Evolutionary conservation across 2,797 vertebrate genomes (phyloP).

Genomic region (Enteromius treurensis): DNA sequence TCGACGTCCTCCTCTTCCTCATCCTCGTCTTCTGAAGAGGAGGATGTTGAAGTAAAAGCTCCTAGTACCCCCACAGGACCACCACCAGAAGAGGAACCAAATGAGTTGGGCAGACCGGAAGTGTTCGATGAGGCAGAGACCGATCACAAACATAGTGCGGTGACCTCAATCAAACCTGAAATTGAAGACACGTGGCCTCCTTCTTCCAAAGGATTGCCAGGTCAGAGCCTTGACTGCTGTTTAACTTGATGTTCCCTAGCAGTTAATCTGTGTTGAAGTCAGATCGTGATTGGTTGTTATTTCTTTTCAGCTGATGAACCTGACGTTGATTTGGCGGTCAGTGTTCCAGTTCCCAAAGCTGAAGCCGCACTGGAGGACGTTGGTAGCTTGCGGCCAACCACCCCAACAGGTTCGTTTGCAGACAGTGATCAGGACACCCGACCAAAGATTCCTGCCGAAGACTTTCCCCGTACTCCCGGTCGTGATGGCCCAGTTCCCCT

Average conservation of each 20-base stretch:
- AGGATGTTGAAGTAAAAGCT: constrained; percentile 58
- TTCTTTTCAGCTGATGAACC: constrained; percentile 69
- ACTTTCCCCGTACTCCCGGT: constrained; percentile 76
- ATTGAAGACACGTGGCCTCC: constrained; percentile 71
- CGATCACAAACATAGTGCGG: constrained; percentile 52
- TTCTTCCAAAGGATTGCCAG: constrained; percentile 75
- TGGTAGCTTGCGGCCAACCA: constrained; percentile 69
- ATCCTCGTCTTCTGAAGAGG: constrained; percentile 72
- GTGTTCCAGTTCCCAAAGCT: constrained; percentile 66
- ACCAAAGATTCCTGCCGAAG: constrained; percentile 71
- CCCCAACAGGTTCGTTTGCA: constrained; percentile 75
- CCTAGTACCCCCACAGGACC: constrained; percentile 60
- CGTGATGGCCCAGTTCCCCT: constrained; percentile 68
- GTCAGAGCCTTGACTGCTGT: constrained; percentile 64
- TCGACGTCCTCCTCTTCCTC: constrained; percentile 71
- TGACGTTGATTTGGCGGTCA: constrained; percentile 66
- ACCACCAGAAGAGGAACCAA: constrained; percentile 64
- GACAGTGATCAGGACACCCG: constrained; percentile 75
- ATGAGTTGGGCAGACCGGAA: constrained; percentile 47
- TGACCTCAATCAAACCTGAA: constrained; percentile 39
- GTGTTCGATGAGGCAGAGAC: constrained; percentile 57
- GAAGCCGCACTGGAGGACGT: constrained; percentile 69
- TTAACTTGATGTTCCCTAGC: not conserved
- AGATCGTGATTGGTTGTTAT: constrained; percentile 28
- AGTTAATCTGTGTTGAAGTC: not conserved